These are phyloP conservation scores for Sphenopsis melanotis DNA, from an alignment of 2,797 vertebrate genomes.

Conservation along the genomic window DNA sequence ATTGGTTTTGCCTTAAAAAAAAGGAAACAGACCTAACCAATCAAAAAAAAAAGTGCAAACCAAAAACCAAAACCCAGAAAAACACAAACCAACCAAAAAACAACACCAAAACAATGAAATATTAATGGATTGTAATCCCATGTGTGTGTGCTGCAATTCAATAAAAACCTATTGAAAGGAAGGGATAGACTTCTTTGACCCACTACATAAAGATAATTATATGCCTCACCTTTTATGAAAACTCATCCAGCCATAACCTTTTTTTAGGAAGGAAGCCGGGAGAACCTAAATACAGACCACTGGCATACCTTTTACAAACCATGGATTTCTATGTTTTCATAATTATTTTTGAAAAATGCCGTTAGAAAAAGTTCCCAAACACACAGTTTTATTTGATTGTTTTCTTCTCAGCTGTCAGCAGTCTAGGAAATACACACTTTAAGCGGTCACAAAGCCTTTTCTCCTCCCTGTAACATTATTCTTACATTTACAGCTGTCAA, in stretches of 20 bases:
- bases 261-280: neutral
- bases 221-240: neutral
- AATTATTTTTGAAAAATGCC: neutral
- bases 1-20: accelerated
- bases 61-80: neutral
- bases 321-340: neutral
- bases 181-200: neutral
- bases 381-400: neutral
- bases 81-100: neutral
- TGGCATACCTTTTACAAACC: neutral
- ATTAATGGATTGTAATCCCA: neutral
- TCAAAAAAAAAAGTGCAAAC: neutral
- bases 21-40: neutral
- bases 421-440: neutral
- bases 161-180: neutral
- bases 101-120: neutral
- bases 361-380: neutral
- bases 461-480: neutral
- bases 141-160: neutral
- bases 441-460: neutral
- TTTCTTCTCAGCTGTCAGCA: neutral
- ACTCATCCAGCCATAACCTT: neutral
- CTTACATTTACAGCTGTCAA: neutral
- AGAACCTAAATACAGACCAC: neutral
- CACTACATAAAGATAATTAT: neutral